These are phyloP conservation scores for Actenoides hombroni DNA, from an alignment of 2,113 vertebrate species.

Conservation along the genomic window DNA sequence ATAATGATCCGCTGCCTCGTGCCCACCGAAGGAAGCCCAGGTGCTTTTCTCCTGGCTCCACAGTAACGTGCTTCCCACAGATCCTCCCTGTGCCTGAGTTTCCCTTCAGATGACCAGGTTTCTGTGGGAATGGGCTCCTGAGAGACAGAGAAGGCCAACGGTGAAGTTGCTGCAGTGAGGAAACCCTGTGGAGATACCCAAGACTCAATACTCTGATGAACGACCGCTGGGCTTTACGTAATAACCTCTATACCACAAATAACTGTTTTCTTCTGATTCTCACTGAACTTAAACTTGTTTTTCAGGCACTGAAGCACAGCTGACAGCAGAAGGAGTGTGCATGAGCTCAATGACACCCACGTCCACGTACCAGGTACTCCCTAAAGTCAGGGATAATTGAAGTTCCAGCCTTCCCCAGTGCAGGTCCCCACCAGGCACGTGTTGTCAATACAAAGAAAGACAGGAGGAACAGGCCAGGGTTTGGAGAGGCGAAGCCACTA, in stretches of 20 bases:
- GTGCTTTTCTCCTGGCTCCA: neutral
- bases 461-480: neutral
- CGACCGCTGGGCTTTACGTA: fast-evolving
- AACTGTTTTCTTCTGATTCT: neutral
- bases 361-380: fast-evolving
- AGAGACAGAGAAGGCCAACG: neutral
- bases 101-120: neutral
- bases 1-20: conserved; percentile 11
- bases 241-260: fast-evolving
- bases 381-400: fast-evolving
- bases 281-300: neutral
- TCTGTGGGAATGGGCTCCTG: neutral
- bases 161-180: neutral
- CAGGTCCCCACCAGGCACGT: neutral
- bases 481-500: neutral
- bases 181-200: fast-evolving
- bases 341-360: fast-evolving
- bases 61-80: neutral
- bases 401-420: neutral
- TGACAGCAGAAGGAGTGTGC: neutral
- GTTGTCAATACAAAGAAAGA: neutral
- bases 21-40: conserved; percentile 13
- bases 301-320: fast-evolving
- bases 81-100: neutral
- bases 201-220: fast-evolving